Conservation (phyloP, 2,113 vertebrate genomes). For the Loxodonta africana region DNA sequence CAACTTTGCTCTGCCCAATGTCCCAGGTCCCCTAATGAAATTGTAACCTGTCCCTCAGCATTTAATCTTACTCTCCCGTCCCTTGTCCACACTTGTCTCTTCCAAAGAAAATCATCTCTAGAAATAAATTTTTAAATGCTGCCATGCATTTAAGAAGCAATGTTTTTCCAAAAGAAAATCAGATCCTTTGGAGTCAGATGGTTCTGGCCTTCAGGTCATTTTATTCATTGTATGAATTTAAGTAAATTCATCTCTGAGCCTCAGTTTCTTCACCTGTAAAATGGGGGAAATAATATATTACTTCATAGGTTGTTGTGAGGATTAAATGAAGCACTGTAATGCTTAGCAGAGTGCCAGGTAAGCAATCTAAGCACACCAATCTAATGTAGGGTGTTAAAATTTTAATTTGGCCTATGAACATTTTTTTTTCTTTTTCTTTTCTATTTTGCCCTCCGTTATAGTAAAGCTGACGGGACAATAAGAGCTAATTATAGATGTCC, state of each 20-base stretch:
- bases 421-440: background rate
- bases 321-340: constrained; percentile 27
- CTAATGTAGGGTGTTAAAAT: constrained; percentile 59
- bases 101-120: constrained; percentile 64
- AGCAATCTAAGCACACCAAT: background rate
- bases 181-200: constrained; percentile 47
- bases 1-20: constrained; percentile 41
- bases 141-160: constrained; percentile 61
- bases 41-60: constrained; percentile 50
- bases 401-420: constrained; percentile 34
- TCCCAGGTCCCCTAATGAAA: background rate
- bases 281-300: constrained; percentile 55
- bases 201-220: constrained; percentile 66
- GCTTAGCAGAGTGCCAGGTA: constrained; percentile 11
- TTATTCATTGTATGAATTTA: constrained; percentile 61
- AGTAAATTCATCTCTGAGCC: constrained; percentile 66
- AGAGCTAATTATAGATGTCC: background rate
- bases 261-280: constrained; percentile 69
- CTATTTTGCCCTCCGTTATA: constrained; percentile 27
- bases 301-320: background rate
- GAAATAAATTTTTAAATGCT: constrained; percentile 67
- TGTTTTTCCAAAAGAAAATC: constrained; percentile 73
- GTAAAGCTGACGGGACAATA: constrained; percentile 22
- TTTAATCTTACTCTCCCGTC: constrained; percentile 53
- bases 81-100: constrained; percentile 58